Evolutionary conservation across 1,140 invertebrate species (phyloP).

Genomic region (Brachionus rotundiformis): DNA sequence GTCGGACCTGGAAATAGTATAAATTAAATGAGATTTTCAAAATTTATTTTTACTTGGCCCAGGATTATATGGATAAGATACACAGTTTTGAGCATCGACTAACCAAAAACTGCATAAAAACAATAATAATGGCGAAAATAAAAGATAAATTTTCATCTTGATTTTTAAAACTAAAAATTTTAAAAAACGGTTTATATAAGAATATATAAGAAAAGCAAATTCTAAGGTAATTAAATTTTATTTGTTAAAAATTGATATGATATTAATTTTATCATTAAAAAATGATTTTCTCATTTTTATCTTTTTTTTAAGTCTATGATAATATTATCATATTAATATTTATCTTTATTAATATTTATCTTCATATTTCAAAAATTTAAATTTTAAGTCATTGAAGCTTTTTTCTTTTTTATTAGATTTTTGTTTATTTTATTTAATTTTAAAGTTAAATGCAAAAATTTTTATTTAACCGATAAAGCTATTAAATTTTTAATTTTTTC

Average conservation of each 20-base stretch:
- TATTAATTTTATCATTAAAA: background rate
- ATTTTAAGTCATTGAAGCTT: too few species aligned
- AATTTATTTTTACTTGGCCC: background rate
- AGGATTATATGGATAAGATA: background rate
- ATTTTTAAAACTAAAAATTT: too few species aligned
- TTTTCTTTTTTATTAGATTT: background rate
- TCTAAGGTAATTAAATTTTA: background rate
- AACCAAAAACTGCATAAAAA: background rate
- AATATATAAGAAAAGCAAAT: too few species aligned
- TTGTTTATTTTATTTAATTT: background rate
- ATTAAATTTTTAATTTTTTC: background rate
- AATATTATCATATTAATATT: too few species aligned
- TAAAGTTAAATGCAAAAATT: too few species aligned
- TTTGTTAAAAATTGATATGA: constrained; percentile 1
- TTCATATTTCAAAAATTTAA: background rate
- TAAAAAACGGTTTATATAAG: too few species aligned
- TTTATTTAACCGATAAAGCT: too few species aligned
- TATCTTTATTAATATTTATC: constrained; percentile 5
- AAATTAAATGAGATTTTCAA: background rate
- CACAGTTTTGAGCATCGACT: background rate
- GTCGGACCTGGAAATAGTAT: background rate
- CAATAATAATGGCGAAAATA: background rate
- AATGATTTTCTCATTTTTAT: background rate
- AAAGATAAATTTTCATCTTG: constrained; percentile 4
- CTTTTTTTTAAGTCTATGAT: background rate